Evolutionary conservation across 2,888 invertebrate genomes (phyloP).

Genomic region (Drosophila meridionalis): DNA sequence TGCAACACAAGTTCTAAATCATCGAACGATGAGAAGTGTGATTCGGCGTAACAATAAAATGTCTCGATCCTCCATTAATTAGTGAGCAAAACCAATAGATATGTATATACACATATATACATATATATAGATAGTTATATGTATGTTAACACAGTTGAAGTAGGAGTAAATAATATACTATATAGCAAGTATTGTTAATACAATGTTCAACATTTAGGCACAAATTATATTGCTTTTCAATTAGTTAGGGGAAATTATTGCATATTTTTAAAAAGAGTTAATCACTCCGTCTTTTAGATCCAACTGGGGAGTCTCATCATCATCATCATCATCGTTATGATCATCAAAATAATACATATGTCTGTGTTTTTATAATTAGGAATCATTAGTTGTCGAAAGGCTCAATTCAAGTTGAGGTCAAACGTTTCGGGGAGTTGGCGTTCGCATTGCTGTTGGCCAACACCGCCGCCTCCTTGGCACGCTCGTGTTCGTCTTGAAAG

Average conservation of each 20-base stretch:
- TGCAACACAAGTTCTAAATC: slow-evolving; percentile 58
- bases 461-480: slow-evolving; percentile 86
- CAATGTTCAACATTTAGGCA: slow-evolving; percentile 84
- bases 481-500: slow-evolving; percentile 87
- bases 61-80: slow-evolving; percentile 22
- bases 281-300: slow-evolving; percentile 46
- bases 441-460: slow-evolving; percentile 82
- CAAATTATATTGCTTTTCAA: slow-evolving; percentile 81
- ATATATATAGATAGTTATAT: slow-evolving; percentile 19
- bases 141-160: slow-evolving; percentile 48
- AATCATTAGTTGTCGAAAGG: slow-evolving; percentile 59
- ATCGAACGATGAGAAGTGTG: slow-evolving; percentile 63
- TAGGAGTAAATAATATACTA: slow-evolving; percentile 58
- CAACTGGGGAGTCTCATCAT: slow-evolving; percentile 29
- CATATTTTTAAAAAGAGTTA: slow-evolving; percentile 52
- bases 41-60: slow-evolving; percentile 57
- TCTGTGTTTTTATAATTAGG: slow-evolving; percentile 65
- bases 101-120: slow-evolving; percentile 2
- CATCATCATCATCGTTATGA: slow-evolving; percentile 25
- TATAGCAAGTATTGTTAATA: slow-evolving; percentile 65
- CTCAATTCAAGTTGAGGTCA: slow-evolving; percentile 59
- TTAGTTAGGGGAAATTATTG: slow-evolving; percentile 69
- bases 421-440: slow-evolving; percentile 85
- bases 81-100: slow-evolving; percentile 49
- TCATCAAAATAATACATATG: slow-evolving; percentile 61